Evolutionary conservation across 2,888 invertebrate genomes (phyloP).

Genomic region (Villa cingulata): DNA sequence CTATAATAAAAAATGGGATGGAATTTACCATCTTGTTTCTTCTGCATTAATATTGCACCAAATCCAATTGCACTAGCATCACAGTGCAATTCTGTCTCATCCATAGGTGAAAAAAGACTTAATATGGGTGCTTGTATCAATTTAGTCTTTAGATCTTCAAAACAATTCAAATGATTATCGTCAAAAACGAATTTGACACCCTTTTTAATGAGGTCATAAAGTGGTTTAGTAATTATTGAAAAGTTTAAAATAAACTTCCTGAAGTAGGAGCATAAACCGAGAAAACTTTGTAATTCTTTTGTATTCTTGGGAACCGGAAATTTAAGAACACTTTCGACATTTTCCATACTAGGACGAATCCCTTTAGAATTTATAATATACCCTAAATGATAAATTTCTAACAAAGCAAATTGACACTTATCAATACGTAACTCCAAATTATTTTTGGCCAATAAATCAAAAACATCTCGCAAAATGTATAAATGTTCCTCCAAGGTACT

Average conservation of each 20-base stretch:
- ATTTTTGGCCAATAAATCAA: no score
- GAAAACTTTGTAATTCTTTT: not conserved
- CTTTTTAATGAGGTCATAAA: not conserved
- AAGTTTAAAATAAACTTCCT: not conserved
- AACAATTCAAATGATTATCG: not conserved
- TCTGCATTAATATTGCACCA: not conserved
- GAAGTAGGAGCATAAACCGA: not conserved
- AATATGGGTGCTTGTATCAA: not conserved
- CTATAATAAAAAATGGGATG: not conserved
- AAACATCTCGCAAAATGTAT: not conserved
- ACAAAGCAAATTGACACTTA: no score
- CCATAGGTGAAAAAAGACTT: not conserved
- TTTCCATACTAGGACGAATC: not conserved
- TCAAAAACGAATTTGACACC: not conserved
- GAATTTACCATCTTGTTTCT: not conserved
- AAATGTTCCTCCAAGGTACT: constrained; percentile 10
- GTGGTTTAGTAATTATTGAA: not conserved
- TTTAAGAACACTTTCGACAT: not conserved
- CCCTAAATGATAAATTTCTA: no score
- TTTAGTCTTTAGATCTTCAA: not conserved
- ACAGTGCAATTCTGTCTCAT: no score
- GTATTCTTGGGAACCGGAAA: not conserved
- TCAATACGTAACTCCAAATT: no score
- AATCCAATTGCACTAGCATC: no score
- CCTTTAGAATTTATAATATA: not conserved